phyloP scores from a whole-genome alignment of 2,888 invertebrate species.

The Microchrysa polita region DNA sequence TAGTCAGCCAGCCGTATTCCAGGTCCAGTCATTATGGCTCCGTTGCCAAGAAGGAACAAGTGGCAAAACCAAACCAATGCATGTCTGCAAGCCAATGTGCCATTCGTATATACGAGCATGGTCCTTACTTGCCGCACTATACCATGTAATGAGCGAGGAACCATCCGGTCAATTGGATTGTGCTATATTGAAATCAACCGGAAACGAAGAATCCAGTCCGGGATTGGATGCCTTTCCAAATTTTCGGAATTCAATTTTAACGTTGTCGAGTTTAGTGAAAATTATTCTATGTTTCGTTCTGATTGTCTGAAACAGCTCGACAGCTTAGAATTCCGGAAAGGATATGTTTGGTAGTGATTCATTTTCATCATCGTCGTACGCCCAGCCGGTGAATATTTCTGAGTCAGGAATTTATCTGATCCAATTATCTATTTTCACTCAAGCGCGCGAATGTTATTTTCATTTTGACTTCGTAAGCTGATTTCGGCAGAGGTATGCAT shows the following conservation, averaged over 20 bases:
- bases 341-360: not conserved
- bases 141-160: slow-evolving; percentile 22
- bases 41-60: not conserved
- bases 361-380: not conserved
- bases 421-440: not conserved
- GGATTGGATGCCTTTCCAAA: not conserved
- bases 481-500: too few relatives aligned
- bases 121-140: not conserved
- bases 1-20: too few relatives aligned
- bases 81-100: too few relatives aligned
- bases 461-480: not conserved
- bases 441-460: not conserved
- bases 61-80: not conserved
- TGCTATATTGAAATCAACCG: slow-evolving; percentile 4
- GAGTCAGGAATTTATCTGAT: not conserved
- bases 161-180: slow-evolving; percentile 35
- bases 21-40: not conserved
- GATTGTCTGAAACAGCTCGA: slow-evolving; percentile 31
- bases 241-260: not conserved
- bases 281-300: slow-evolving; percentile 14
- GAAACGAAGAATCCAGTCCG: slow-evolving; percentile 13
- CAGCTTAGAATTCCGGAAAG: not conserved
- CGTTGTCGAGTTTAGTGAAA: not conserved
- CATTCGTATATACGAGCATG: too few relatives aligned
- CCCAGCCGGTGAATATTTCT: not conserved